phyloP scores from a whole-genome alignment of 2,113 vertebrate species.

The Entomyzon cyanotis region DNA sequence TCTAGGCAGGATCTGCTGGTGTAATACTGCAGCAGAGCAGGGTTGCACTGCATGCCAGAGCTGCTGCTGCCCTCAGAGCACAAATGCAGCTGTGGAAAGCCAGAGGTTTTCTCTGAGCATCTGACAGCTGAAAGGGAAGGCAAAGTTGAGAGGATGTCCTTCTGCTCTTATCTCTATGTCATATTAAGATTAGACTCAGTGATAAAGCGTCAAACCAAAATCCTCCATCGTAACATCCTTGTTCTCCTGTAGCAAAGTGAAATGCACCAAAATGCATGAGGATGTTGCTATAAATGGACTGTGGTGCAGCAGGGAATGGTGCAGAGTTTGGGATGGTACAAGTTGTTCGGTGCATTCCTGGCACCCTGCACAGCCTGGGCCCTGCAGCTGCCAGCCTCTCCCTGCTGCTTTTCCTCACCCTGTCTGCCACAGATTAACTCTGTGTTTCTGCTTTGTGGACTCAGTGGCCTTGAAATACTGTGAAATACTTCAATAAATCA shows the following conservation, averaged over 20 bases:
- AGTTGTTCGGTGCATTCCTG: background rate
- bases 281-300: background rate
- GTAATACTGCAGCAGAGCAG: background rate
- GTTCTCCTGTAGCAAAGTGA: background rate
- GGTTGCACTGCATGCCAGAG: background rate
- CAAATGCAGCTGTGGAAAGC: background rate
- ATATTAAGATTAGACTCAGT: background rate
- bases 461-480: background rate
- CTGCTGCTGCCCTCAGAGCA: background rate
- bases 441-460: background rate
- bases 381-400: background rate
- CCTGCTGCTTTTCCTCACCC: background rate
- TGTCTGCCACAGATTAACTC: background rate
- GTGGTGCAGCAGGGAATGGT: constrained; percentile 30
- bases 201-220: background rate
- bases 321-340: background rate
- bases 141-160: background rate
- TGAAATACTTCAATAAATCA: background rate
- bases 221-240: accelerated
- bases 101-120: background rate
- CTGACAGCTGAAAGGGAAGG: background rate
- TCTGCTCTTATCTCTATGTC: background rate
- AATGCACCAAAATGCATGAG: constrained; percentile 18
- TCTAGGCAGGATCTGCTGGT: background rate
- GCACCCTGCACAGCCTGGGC: background rate